Base-by-base conservation (phyloP, 2,797 vertebrate genomes). In the Gymnocypris eckloni region DNA sequence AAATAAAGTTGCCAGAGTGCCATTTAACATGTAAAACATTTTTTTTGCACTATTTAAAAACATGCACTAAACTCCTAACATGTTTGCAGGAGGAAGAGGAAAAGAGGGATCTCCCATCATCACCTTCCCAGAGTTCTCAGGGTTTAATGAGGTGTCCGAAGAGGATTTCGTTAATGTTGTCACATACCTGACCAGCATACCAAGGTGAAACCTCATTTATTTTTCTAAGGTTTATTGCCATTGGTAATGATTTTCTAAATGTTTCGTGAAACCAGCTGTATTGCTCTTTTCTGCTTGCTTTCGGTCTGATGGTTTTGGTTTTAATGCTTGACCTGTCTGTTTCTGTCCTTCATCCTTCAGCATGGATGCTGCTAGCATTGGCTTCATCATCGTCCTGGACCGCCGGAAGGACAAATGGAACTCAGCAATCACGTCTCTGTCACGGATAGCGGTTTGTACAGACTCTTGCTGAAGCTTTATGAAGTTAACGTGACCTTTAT, bases 391-490 rank as follows among this genome's bases (percentile, higher is more conserved):
- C 88, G 95, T 99, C 88, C 98, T 99, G 1, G 98, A 99, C 95
- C 95, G 98, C 75, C 93, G 98, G 86, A 96, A 96, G 91, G 98
- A 99, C 96, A 99, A 97, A 94, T 99, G 98, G 98, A 98, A 96
- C 45, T 94, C 98, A 2, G 95, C 99, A 56, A 98, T 98, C 91
- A 96, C 97, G 59, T 98, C 98, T 45, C 93, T 99, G 67, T 95
- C 96, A 81, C 95, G 97, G 88, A 99, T 99, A 75, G 97, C 98
- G 89, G 98, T 99, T 93, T 90, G 95, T 93, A 45, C 20, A 25
- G 16, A 11, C 45, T 56, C 13, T 39, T 67, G 43, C 28, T 66
- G 4, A 33, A 56, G 52, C n/a, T 66, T 78, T 28, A 41, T n/a
- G 2, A 43, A 16, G n/a, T 64, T 64, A 37, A 43, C 22, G 6